Conservation (phyloP, 2,113 vertebrate species). For the Callipepla squamata region DNA sequence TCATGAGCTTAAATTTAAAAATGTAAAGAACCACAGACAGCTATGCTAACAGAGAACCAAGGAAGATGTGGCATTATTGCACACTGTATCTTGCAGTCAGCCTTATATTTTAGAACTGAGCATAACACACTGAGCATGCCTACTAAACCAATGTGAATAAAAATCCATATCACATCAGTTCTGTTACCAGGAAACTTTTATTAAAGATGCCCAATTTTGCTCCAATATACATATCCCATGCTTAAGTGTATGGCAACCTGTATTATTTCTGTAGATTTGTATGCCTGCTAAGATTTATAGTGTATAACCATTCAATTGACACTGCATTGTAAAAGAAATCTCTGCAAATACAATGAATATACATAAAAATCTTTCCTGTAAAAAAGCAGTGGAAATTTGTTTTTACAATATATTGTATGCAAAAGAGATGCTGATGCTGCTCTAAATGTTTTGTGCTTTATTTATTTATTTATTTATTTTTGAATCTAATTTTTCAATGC, state of each 20-base stretch:
- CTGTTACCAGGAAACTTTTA: slow-evolving; percentile 20
- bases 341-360: background rate
- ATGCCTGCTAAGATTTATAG: background rate
- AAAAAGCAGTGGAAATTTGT: background rate
- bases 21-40: background rate
- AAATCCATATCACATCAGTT: slow-evolving; percentile 5
- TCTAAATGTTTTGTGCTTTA: background rate
- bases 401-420: background rate
- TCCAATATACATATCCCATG: background rate
- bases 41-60: background rate
- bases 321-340: background rate
- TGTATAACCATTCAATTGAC: background rate
- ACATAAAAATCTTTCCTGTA: background rate
- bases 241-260: background rate
- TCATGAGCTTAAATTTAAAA: background rate
- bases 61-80: background rate
- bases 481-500: background rate
- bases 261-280: background rate
- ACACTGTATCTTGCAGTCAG: background rate
- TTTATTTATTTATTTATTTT: background rate
- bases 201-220: background rate
- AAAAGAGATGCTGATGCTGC: background rate
- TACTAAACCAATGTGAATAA: background rate
- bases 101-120: background rate
- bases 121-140: background rate